Evolutionary conservation across 2,113 vertebrate genomes (phyloP), one percentile per base, ranked within the genome.

Genomic region (Erythrocercus mccallii): DNA sequence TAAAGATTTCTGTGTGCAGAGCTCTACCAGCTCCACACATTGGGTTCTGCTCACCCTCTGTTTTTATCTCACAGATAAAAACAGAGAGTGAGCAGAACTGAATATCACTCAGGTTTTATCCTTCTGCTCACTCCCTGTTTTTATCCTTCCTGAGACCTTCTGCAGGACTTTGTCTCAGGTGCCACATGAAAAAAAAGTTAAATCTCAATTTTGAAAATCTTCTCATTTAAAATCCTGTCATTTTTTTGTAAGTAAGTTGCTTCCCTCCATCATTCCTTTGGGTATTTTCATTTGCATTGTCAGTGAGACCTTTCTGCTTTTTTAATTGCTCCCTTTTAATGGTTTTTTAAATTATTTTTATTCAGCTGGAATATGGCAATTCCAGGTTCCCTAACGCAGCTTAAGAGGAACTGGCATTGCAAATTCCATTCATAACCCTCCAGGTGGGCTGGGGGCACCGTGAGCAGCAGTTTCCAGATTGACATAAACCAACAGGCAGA

Each of bases 341-440:
- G n/a, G n/a, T n/a, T n/a, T n/a, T n/a, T n/a, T n/a, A n/a, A n/a
- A n/a, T n/a, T n/a, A n/a, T n/a, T 10, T 14, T 31, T 57, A 68
- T 25, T 19, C 74, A 72, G n/a, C 25, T 74, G 68, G 42, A 86
- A 48, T 84, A 61, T 61, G 68, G 76, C 62, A 91, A 81, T 44
- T 77, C 48, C 15, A 3, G 20, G 62, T 74, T 79, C 71, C 54
- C 54, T 93, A 95, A 92, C 76, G 73, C 94, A 92, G 88, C 83
- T 95, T 94, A 91, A 57, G 86, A 76, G 47, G 80, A 72, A 4
- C 27, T 70, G 68, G 90, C 25, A 61, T 94, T 92, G 64, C 11
- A 24, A 47, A 96, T 95, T 94, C 95, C 31, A 15, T 70, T 79
- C 81, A n/a, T 56, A 81, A 57, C 86, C 91, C 68, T 37, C 53